A percentile compares a stretch with the other conserved stretches of the same genome.
These are phyloP conservation scores for Cherax quadricarinatus DNA, from an alignment of 1,140 invertebrate genomes.

Conservation along the genomic window DNA sequence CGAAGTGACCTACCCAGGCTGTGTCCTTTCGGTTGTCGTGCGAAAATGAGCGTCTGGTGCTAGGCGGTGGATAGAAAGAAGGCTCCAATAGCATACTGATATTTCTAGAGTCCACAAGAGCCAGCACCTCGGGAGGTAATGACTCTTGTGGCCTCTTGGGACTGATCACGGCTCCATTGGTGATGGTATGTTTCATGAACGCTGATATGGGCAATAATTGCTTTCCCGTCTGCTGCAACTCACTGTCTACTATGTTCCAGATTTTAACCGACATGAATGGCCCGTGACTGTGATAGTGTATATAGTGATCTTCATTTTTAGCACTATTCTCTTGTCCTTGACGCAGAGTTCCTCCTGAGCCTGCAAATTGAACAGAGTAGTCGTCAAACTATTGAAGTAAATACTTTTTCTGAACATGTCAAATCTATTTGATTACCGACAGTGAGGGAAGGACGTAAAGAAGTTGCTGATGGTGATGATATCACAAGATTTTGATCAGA, in stretches of 20 bases:
- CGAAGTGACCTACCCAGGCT: no score
- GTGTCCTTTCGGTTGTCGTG: neutral
- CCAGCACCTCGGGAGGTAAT: constrained; percentile 1
- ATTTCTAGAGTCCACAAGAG: neutral
- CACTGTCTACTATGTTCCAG: constrained; percentile 21
- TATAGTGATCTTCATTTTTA: neutral
- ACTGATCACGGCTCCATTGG: constrained; percentile 20
- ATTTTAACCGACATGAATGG: constrained; percentile 12
- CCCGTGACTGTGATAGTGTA: neutral
- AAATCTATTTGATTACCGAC: neutral
- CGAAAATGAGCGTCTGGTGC: neutral
- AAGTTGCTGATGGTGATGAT: neutral
- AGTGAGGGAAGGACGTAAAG: neutral
- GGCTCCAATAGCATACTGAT: neutral
- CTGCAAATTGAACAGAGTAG: constrained; percentile 34
- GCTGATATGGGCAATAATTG: neutral
- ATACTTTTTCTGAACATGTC: neutral
- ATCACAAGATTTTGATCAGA: neutral
- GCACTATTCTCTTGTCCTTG: neutral
- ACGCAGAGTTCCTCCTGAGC: neutral
- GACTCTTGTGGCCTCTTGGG: neutral
- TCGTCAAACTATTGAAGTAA: neutral
- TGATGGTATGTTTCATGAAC: constrained; percentile 2
- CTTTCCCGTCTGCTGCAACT: constrained; percentile 5
- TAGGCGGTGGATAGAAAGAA: neutral